Base-by-base conservation (phyloP, 2,797 vertebrate genomes). In the Serranus cabrilla region DNA sequence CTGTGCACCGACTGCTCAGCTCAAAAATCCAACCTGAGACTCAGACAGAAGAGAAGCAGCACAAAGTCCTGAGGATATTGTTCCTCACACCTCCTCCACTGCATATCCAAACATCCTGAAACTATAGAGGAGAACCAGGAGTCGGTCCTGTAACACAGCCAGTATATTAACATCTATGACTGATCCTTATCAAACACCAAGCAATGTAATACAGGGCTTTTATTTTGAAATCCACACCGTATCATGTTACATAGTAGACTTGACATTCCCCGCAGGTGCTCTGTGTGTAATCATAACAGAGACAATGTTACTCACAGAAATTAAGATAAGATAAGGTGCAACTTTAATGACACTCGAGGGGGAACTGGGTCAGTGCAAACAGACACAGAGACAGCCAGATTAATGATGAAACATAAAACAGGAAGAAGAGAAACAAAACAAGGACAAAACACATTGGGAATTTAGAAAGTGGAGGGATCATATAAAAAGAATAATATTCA, bases 101-200 rank as follows among this genome's bases (percentile, higher is more conserved):
- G 64, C 50, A 80, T 52, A 63, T 54, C n/a, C 51, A 80, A 78
- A 85, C 69, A 84, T 87, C 82, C 80, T 84, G 57, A 76, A 83
- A 75, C 47, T 42, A 25, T 1, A 49, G 57, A 11, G 27, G 25
- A 61, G 67, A 27, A 63, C 56, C 74, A 82, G 20, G 59, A 66
- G 69, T 68, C 27, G 10, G 34, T 17, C 40, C 39, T 43, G 39
- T 25, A 57, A 54, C 54, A 4, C 23, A 4, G 65, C 45, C 25
- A 11, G 37, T 7, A 12, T 31, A 16, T 69, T 12, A 63, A 52
- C 14, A 13, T 34, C 47, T 42, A 7, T 23, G 62, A 59, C 40
- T 9, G 42, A 46, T 80, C 31, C 16, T 74, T 60, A 72, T 81
- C 62, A 17, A 37, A 75, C 20, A 34, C 40, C 51, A 40, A 23